phyloP scores from a whole-genome alignment of 2,888 invertebrate genomes.

The Netelia fuscicornis region DNA sequence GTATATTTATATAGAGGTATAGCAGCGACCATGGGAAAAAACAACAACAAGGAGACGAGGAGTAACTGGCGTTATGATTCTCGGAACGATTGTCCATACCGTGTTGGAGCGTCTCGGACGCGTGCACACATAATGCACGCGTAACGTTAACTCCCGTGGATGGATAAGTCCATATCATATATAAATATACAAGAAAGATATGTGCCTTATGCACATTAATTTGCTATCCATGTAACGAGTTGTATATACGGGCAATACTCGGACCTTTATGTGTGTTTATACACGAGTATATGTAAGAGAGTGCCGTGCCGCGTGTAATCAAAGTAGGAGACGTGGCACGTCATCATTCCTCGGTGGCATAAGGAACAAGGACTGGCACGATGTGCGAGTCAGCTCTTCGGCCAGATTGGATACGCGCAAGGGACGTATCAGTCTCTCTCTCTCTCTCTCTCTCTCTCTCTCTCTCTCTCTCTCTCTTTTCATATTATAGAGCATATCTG shows the following conservation, averaged over 20 bases:
- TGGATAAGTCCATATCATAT: conserved; percentile 1
- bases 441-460: background rate
- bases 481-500: background rate
- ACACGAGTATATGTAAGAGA: conserved; percentile 31
- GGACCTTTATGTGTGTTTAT: no score
- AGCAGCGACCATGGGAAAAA: conserved; percentile 47
- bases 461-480: background rate
- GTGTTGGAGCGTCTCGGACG: conserved; percentile 40
- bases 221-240: conserved; percentile 13
- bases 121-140: conserved; percentile 48
- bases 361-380: conserved; percentile 45
- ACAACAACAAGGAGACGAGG: conserved; percentile 3
- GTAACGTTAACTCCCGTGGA: conserved; percentile 52
- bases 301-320: conserved; percentile 42
- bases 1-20: background rate
- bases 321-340: conserved; percentile 47
- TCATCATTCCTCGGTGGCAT: conserved; percentile 46
- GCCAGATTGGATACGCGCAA: conserved; percentile 13
- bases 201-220: background rate
- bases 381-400: conserved; percentile 21
- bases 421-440: background rate
- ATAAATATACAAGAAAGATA: background rate
- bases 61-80: conserved; percentile 51
- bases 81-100: conserved; percentile 36
- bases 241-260: conserved; percentile 1